Evolutionary conservation across 2,113 vertebrate genomes (phyloP).

Genomic region (Cranoglanis bouderius): DNA sequence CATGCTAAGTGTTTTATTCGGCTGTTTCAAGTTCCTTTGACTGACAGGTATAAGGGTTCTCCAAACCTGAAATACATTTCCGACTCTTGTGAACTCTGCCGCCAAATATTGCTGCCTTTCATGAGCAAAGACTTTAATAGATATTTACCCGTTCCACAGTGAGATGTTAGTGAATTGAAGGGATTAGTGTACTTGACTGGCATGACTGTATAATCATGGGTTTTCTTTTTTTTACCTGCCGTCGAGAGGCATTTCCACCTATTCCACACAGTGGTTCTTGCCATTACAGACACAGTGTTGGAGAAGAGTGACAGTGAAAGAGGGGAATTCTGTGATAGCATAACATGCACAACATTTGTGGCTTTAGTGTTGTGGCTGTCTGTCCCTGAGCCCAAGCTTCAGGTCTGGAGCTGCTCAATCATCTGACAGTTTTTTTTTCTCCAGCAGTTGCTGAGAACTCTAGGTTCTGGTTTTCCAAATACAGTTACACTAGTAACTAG

Average conservation of each 20-base stretch:
- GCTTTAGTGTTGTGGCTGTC: constrained; percentile 71
- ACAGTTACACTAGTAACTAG: not conserved
- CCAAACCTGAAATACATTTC: constrained; percentile 47
- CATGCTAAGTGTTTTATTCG: constrained; percentile 42
- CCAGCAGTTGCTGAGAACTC: not conserved
- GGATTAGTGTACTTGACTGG: constrained; percentile 39
- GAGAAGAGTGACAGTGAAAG: constrained; percentile 62
- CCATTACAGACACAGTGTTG: constrained; percentile 72
- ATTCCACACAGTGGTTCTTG: constrained; percentile 54
- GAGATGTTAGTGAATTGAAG: constrained; percentile 30
- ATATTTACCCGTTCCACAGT: constrained; percentile 34
- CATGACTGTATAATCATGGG: constrained; percentile 25
- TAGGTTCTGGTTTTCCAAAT: not conserved
- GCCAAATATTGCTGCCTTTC: constrained; percentile 27
- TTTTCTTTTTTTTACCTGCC: constrained; percentile 18
- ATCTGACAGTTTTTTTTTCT: no score
- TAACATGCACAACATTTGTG: constrained; percentile 69
- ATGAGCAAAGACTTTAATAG: constrained; percentile 37
- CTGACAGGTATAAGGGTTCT: constrained; percentile 37
- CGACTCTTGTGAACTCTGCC: constrained; percentile 28
- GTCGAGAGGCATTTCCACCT: constrained; percentile 40
- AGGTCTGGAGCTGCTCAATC: constrained; percentile 74
- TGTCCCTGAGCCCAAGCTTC: constrained; percentile 63
- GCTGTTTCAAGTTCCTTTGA: constrained; percentile 28
- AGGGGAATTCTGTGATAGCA: constrained; percentile 72